Percentiles rank a stretch among this genome's conserved stretches.
phyloP scores from a whole-genome alignment of 2,888 invertebrate genomes.

The Bombylius discolor region DNA sequence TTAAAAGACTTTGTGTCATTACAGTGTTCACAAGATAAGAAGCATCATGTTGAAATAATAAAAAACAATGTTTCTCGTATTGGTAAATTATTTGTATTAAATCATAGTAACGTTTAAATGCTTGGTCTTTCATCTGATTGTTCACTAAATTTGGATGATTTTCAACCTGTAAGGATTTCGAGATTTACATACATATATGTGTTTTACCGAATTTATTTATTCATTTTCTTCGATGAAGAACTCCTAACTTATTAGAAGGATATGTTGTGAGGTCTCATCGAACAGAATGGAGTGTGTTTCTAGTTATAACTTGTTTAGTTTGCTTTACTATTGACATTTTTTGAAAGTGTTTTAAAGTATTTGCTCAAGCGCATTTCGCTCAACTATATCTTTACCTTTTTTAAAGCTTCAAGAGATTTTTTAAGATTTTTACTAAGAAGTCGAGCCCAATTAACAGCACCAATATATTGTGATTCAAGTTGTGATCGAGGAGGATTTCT shows the following conservation, averaged over 20 bases:
- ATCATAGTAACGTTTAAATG: slow-evolving; percentile 63
- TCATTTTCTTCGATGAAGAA: no score
- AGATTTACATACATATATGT: no score
- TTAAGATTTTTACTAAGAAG: slow-evolving; percentile 67
- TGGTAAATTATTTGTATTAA: slow-evolving; percentile 61
- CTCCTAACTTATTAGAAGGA: no score
- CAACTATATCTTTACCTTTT: slow-evolving; percentile 43
- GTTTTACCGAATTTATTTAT: no score
- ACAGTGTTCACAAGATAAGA: slow-evolving; percentile 49
- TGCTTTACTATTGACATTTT: no score
- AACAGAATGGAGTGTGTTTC: no score
- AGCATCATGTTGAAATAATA: slow-evolving; percentile 55
- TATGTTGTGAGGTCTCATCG: no score
- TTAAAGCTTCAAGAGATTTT: slow-evolving; percentile 64
- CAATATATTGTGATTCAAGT: slow-evolving; percentile 67
- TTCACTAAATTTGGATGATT: slow-evolving; percentile 39
- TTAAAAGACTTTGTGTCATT: slow-evolving; percentile 56
- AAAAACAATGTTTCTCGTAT: slow-evolving; percentile 60
- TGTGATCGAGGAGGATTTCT: slow-evolving; percentile 56
- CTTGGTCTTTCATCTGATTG: slow-evolving; percentile 59
- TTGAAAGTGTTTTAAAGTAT: no score
- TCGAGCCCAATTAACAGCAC: slow-evolving; percentile 76
- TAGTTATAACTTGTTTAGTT: no score
- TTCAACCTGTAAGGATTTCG: slow-evolving; percentile 20
- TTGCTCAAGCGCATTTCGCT: no score